Base-by-base conservation (phyloP, 2,888 invertebrate genomes). In the Chrysolina americana region DNA sequence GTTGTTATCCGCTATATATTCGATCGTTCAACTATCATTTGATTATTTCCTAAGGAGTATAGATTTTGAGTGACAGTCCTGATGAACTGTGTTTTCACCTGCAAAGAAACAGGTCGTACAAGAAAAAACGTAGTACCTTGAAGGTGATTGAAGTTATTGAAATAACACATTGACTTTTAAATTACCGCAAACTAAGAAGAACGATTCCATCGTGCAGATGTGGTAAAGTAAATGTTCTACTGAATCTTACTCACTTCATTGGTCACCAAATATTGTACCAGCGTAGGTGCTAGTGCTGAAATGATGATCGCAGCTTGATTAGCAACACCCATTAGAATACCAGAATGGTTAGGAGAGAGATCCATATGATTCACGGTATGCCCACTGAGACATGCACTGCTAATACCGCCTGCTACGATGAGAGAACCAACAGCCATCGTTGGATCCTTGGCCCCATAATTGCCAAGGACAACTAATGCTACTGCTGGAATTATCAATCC, bases 291-390 rank as follows among this genome's bases (percentile, higher is more conserved):
- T 81, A 95, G 88, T 76, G 96, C 93, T 70, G 95, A 94, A 87
- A 94, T 93, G 8, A 95, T 88, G 81, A 94, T 94, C 0, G 94
- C 93, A n/a, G 91, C 88, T 8, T 93, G 93, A 84, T 96, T 96
- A 1, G 95, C 94, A 81, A 96, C 92, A 10, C 96, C 95, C 94
- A 96, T 95, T 80, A 96, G 87, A 0, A 93, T 92, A 47, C 95
- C 95, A 5, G 95, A 94, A 86, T 93, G 94, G 86, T 94, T 94
- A 0, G 96, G 95, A 6, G 96, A 93, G 68, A 96, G 88, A 88
- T 96, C 96, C 79, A 96, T 94, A 84, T 95, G 95, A 78, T 95
- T 95, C 21, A 92, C 90, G 90, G 92, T 91, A 84, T 92, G 94
- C 2, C 95, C 95, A 65, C 93, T 92, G 80, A 93, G 94, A 69